A percentile compares a stretch with the other conserved stretches of the same genome.
These are phyloP conservation scores for Ichneumoninae sp. DNA, from an alignment of 2,888 invertebrate species.

Conservation along the genomic window DNA sequence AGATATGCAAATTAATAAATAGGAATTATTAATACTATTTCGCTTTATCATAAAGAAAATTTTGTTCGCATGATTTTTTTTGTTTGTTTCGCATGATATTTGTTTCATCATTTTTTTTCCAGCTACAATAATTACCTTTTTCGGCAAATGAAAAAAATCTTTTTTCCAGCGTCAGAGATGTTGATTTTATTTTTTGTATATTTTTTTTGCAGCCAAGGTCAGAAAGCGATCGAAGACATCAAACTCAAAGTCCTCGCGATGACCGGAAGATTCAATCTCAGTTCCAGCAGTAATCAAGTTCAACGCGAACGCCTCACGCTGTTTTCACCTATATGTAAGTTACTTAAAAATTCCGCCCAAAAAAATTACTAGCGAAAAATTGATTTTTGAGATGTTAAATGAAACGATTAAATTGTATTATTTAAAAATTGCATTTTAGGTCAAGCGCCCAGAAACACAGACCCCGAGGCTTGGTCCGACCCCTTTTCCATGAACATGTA, in stretches of 20 bases:
- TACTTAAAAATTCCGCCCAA: neutral
- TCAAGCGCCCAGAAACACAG: constrained; percentile 86
- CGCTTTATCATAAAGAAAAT: neutral
- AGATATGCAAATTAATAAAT: neutral
- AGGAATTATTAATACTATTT: neutral
- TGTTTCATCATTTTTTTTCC: neutral
- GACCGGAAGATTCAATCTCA: constrained; percentile 81
- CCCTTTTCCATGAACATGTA: constrained; percentile 86
- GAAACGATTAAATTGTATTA: constrained; percentile 10
- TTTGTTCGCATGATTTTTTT: neutral
- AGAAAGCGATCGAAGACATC: constrained; percentile 82
- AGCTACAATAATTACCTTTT: no score
- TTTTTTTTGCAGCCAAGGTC: constrained; percentile 77
- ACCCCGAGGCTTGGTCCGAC: constrained; percentile 86
- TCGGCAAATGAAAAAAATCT: no score
- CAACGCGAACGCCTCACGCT: constrained; percentile 82
- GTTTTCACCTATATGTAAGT: constrained; percentile 84
- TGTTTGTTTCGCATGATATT: neutral
- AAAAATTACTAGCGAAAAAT: neutral
- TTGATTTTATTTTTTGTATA: constrained; percentile 10
- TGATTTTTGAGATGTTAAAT: neutral
- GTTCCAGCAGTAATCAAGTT: constrained; percentile 77
- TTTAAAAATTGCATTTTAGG: constrained; percentile 80
- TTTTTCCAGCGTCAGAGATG: neutral
- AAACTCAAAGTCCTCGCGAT: constrained; percentile 79